A percentile compares a stretch with the other conserved stretches of the same genome.
Conservation (phyloP, 1,140 invertebrate genomes). For the Globodera ellingtonae region DNA sequence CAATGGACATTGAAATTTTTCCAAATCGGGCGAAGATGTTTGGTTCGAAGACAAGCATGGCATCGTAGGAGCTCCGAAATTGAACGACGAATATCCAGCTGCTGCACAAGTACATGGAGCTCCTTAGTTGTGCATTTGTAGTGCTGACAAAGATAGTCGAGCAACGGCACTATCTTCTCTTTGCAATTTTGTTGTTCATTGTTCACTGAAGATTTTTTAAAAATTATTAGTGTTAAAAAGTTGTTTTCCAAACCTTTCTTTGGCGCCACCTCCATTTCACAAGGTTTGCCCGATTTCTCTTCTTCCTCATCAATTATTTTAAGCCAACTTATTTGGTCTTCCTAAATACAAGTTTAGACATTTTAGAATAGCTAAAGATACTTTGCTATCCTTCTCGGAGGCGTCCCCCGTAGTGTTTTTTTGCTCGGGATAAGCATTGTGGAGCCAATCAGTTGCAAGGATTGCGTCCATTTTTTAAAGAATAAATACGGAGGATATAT, state of each 20-base stretch:
- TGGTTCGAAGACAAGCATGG: not conserved
- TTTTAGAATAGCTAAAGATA: too few species aligned
- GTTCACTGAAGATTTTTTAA: too few species aligned
- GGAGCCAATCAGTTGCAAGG: constrained; percentile 1
- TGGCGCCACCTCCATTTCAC: not conserved
- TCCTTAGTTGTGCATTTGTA: too few species aligned
- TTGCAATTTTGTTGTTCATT: too few species aligned
- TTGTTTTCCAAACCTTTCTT: too few species aligned
- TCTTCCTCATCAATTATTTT: not conserved
- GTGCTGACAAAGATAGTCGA: too few species aligned
- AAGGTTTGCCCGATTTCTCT: not conserved
- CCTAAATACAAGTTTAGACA: too few species aligned
- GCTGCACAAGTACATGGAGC: too few species aligned
- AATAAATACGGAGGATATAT: not conserved
- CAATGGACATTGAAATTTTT: not conserved
- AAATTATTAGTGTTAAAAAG: too few species aligned
- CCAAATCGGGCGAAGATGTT: not conserved
- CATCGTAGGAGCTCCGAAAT: not conserved
- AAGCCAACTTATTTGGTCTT: not conserved
- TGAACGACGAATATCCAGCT: not conserved
- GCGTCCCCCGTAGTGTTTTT: too few species aligned
- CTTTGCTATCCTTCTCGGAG: too few species aligned
- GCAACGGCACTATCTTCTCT: too few species aligned
- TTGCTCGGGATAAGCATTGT: not conserved
- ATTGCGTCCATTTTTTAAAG: not conserved